Conservation (phyloP, 2,797 vertebrate species). For the Pogonophryne albipinna region DNA sequence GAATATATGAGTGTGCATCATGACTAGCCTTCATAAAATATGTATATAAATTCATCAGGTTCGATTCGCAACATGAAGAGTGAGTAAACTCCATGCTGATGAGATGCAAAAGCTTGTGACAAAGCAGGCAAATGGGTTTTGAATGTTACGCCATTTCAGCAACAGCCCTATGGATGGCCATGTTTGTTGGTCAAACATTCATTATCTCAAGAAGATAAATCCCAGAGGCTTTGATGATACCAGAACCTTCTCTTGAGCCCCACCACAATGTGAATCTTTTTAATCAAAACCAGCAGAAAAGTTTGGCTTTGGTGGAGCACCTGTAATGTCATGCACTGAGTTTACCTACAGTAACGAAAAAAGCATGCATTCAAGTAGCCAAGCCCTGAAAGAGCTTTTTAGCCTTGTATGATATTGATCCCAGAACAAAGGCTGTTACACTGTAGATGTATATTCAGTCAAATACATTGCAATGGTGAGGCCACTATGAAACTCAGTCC, state of each 20-base stretch:
- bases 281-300: neutral
- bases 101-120: neutral
- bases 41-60: neutral
- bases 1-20: neutral
- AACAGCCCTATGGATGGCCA: too few relatives aligned
- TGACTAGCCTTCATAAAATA: neutral
- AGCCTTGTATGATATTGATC: constrained; percentile 27
- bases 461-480: constrained; percentile 16
- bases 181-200: neutral
- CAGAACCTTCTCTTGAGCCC: neutral
- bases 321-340: neutral
- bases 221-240: too few relatives aligned
- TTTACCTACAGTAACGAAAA: neutral
- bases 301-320: neutral
- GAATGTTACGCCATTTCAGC: too few relatives aligned
- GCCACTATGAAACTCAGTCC: neutral
- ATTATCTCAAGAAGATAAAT: neutral
- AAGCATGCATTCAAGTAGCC: constrained; percentile 6
- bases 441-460: constrained; percentile 13
- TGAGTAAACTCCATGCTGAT: neutral
- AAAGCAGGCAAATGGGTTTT: neutral
- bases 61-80: neutral
- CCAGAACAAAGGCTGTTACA: neutral
- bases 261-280: too few relatives aligned
- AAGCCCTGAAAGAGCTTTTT: constrained; percentile 22